Conservation (phyloP, 2,888 invertebrate genomes). For the Drosophila sordidula region DNA sequence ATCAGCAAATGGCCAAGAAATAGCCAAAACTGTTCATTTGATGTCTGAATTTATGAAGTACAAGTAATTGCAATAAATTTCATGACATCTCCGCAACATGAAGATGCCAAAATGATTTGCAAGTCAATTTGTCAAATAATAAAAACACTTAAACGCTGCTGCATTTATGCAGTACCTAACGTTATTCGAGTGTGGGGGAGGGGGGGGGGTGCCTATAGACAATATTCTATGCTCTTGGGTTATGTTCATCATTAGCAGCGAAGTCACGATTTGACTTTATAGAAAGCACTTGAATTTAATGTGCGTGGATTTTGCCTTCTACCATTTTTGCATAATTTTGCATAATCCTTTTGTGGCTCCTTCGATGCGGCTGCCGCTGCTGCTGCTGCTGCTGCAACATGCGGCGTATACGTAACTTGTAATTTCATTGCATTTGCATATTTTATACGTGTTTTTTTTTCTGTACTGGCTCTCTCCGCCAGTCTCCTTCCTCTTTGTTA, state of each 20-base stretch:
- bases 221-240: slow-evolving; percentile 39
- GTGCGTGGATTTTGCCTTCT: slow-evolving; percentile 70
- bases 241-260: slow-evolving; percentile 78
- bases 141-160: slow-evolving; percentile 45
- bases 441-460: slow-evolving; percentile 50
- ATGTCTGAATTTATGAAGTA: slow-evolving; percentile 40
- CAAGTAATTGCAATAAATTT: slow-evolving; percentile 49
- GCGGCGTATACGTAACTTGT: slow-evolving; percentile 76
- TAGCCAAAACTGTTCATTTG: slow-evolving; percentile 22
- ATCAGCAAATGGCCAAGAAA: slow-evolving; percentile 40
- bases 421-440: slow-evolving; percentile 79
- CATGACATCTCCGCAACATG: slow-evolving; percentile 34
- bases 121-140: slow-evolving; percentile 76
- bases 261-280: slow-evolving; percentile 82
- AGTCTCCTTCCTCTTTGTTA: slow-evolving; percentile 10
- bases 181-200: slow-evolving; percentile 4
- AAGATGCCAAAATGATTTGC: slow-evolving; percentile 64
- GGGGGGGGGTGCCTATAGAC: slow-evolving; percentile 4
- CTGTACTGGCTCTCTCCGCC: slow-evolving; percentile 1
- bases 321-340: slow-evolving; percentile 71
- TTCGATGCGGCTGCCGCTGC: slow-evolving; percentile 3
- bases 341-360: slow-evolving; percentile 70
- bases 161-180: slow-evolving; percentile 5
- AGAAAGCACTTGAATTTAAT: slow-evolving; percentile 81
- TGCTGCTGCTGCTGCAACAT: slow-evolving; percentile 45